Base-by-base conservation (phyloP, 2,888 invertebrate species). In the Dioctria linearis region DNA sequence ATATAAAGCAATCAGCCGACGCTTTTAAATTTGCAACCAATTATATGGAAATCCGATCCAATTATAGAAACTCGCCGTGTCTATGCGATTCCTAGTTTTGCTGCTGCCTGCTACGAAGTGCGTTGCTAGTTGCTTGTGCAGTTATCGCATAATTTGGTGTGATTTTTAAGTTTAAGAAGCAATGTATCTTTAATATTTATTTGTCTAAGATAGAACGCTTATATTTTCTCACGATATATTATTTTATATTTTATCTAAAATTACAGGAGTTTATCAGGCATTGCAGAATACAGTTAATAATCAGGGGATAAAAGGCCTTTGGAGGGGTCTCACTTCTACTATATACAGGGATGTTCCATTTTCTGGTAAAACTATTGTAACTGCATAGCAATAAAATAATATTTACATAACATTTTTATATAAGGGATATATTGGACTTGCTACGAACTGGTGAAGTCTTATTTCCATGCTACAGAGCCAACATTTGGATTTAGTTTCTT, bases 301-400 rank as follows among this genome's bases (percentile, higher is more conserved):
- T 84, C 93, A 94, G 88, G 98, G 98, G 5, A 87, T 94, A 5
- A 86, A 89, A 83, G 96, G 97, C 3, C 89, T 99, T 42, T 99
- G 98, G 94, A 92, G 93, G 88, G 99, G 98, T 0, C 90, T 97
- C 83, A 92, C 93, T 67, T 95, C 98, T 3, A 97, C 98, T 4
- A 90, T 99, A 82, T 91, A 96, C 82, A 92, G 99, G 84, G 99
- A 99, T 90, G 97, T 99, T 79, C 98, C 98, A 67, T 99, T 97
- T 90, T 87, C 92, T 92, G 84, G 84, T 84, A 65, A 46, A 6
- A 57, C 0, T 63, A 40, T 42, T 25, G 46, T 63, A 37, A 46
- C 43, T 78, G 46, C 13, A 8, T 25, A 25, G 25, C 1, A 25
- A n/a, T n/a, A n/a, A 25, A 25, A 25, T 25, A 49, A 51, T 51